phyloP scores from a whole-genome alignment of 2,113 vertebrate genomes.

The Stigmatopora argus region DNA sequence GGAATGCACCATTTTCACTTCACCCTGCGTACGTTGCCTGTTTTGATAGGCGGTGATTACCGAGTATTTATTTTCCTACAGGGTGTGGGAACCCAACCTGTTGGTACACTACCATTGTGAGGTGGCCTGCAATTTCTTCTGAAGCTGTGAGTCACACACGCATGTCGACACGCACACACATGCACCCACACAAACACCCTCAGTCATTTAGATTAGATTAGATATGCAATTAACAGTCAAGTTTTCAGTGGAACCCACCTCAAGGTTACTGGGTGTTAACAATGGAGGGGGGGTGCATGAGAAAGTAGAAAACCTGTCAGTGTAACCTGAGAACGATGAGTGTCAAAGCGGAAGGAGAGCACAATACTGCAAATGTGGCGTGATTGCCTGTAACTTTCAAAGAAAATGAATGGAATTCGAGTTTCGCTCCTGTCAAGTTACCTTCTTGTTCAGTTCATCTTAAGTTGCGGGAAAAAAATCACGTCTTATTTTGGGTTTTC shows the following conservation, averaged over 20 bases:
- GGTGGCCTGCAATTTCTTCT: slow-evolving; percentile 25
- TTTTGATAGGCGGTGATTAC: slow-evolving; percentile 72
- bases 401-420: not conserved
- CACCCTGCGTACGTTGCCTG: slow-evolving; percentile 57
- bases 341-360: slow-evolving; percentile 6
- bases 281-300: slow-evolving; percentile 3
- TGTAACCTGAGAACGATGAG: slow-evolving; percentile 1
- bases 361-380: not conserved
- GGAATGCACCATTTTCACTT: slow-evolving; percentile 71
- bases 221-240: slow-evolving; percentile 35
- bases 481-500: not conserved
- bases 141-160: slow-evolving; percentile 44
- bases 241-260: slow-evolving; percentile 9
- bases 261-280: slow-evolving; percentile 31
- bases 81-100: slow-evolving; percentile 75
- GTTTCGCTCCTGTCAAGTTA: slow-evolving; percentile 7
- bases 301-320: slow-evolving; percentile 11
- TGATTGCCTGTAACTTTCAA: not conserved
- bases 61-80: slow-evolving; percentile 70
- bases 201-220: slow-evolving; percentile 37
- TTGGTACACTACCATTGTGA: slow-evolving; percentile 63
- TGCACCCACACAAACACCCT: slow-evolving; percentile 12
- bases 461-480: not conserved
- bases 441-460: not conserved
- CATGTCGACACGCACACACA: slow-evolving; percentile 11